Conservation (phyloP, 2,113 vertebrate genomes). For the Pseudorasbora parva region DNA sequence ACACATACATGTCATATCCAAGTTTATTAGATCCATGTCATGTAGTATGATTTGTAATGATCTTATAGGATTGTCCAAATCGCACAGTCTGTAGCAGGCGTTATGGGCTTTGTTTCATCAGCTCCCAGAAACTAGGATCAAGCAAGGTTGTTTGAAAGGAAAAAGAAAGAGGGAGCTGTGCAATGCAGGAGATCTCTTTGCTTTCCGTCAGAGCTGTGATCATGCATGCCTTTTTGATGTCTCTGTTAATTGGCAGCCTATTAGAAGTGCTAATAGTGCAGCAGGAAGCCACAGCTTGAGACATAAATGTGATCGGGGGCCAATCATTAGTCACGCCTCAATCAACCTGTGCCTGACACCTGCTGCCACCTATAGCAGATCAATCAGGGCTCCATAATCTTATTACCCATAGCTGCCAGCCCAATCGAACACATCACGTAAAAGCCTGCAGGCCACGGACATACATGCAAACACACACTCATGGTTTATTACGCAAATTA, state of each 20-base stretch:
- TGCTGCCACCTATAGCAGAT: conserved; percentile 61
- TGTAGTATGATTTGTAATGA: no score
- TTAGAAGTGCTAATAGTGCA: conserved; percentile 55
- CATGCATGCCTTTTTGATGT: conserved; percentile 38
- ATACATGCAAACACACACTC: not conserved
- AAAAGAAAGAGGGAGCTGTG: not conserved
- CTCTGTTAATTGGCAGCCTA: conserved; percentile 53
- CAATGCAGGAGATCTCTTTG: not conserved
- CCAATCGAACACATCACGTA: conserved; percentile 57
- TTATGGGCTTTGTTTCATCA: not conserved
- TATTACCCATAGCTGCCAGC: conserved; percentile 55
- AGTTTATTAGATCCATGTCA: no score
- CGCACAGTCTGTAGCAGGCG: no score
- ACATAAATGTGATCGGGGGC: conserved; percentile 55
- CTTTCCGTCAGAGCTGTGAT: conserved; percentile 33
- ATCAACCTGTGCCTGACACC: conserved; percentile 68
- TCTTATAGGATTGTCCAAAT: no score
- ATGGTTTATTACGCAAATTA: not conserved
- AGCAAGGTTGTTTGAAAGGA: not conserved
- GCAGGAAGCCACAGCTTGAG: conserved; percentile 38
- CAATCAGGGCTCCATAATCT: conserved; percentile 66
- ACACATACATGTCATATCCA: no score
- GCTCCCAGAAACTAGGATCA: not conserved
- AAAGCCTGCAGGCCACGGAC: conserved; percentile 45
- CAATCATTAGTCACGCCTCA: conserved; percentile 66